Evolutionary conservation across 2,797 vertebrate genomes (phyloP), one percentile per base, ranked within the genome.

Genomic region (Muscicapa striata): DNA sequence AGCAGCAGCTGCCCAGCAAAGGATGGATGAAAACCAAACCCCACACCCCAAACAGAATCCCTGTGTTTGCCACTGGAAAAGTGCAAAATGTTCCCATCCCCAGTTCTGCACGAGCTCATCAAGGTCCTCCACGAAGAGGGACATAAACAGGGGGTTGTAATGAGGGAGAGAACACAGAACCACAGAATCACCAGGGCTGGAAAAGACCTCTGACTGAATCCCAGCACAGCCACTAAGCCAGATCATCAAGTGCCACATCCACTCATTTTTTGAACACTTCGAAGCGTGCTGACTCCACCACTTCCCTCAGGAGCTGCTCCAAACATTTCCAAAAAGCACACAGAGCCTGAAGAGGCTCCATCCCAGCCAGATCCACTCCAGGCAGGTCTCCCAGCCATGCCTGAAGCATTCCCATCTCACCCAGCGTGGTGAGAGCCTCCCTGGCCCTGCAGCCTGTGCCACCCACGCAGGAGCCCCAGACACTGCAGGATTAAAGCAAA

Each of bases 121-220:
- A 3, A 55, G 22, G 14, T n/a, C 63, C 41, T 46, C 61, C 40
- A 8, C 20, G 8, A 3, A 45, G 51, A 38, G 75, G 73, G 72
- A 5, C 0, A 6, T 0, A 36, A 70, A 49, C 1, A 36, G 8
- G 11, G 1, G 1, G 7, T 9, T 80, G 10, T 4, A 30, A 16
- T 0, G 11, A 49, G 83, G 40, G 85, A n/a, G 36, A 63, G 6
- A 36, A 32, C 6, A 49, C 13, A 15, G 12, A 32, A 38, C 5
- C 27, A 69, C 1, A 0, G 49, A 34, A 19, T 6, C 27, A 20
- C 4, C 32, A 3, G 10, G 62, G 57, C 26, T 51, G 36, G 57
- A 24, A 51, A 51, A 76, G 36, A 11, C 36, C 7, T 69, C 15
- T 27, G 14, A 1, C 6, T 59, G 67, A 1, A 30, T 26, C n/a